These are phyloP conservation scores for Amblyteles armatorius DNA, from an alignment of 2,888 invertebrate species.

Conservation along the genomic window DNA sequence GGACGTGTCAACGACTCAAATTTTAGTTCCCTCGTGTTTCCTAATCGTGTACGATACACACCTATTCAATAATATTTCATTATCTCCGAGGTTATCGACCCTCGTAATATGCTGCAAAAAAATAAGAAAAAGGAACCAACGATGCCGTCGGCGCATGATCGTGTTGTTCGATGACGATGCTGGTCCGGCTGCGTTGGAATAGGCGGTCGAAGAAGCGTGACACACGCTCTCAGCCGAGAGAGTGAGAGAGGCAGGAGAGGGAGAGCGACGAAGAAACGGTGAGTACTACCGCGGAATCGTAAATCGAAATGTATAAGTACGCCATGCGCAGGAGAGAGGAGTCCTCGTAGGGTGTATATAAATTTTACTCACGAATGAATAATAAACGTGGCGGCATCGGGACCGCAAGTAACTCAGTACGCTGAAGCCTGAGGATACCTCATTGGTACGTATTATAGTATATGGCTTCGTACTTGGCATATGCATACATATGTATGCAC, in stretches of 20 bases:
- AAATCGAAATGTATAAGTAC: conserved; percentile 74
- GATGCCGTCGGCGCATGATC: conserved; percentile 24
- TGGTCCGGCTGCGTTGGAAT: conserved; percentile 48
- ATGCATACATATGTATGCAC: conserved; percentile 1
- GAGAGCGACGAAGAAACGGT: conserved; percentile 48
- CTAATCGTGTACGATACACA: background rate
- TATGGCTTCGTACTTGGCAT: conserved; percentile 32
- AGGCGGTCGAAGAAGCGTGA: conserved; percentile 51
- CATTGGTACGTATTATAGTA: conserved; percentile 50
- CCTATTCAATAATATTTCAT: conserved; percentile 22
- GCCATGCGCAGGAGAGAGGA: conserved; percentile 29
- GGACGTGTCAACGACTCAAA: background rate
- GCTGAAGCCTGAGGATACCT: conserved; percentile 50
- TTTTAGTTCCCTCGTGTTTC: background rate
- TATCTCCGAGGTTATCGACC: conserved; percentile 58
- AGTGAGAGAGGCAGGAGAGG: conserved; percentile 3
- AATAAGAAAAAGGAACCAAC: conserved; percentile 20
- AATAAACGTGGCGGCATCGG: conserved; percentile 75
- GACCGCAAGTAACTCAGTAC: conserved; percentile 52
- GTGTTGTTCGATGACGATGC: conserved; percentile 57
- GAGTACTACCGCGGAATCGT: conserved; percentile 71
- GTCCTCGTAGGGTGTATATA: conserved; percentile 74
- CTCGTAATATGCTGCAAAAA: conserved; percentile 49
- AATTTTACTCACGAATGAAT: conserved; percentile 78
- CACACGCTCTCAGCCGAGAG: conserved; percentile 37